Evolutionary conservation across 2,888 invertebrate species (phyloP).

Genomic region (Diabrotica balteata): DNA sequence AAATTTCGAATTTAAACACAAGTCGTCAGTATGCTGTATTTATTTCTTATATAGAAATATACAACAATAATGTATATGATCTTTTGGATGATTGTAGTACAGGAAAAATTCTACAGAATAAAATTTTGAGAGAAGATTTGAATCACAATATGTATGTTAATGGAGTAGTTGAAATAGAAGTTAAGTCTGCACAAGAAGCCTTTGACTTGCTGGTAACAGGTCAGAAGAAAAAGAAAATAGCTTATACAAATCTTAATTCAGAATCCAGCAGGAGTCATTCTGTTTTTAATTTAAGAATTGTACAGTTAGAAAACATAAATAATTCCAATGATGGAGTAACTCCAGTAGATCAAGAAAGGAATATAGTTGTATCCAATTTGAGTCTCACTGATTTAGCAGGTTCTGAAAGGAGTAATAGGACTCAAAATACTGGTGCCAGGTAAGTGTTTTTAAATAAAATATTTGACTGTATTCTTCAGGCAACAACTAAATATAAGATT

Average conservation of each 20-base stretch:
- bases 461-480: too few relatives aligned
- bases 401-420: conserved; percentile 90
- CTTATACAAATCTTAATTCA: conserved; percentile 90
- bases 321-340: conserved; percentile 68
- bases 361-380: conserved; percentile 85
- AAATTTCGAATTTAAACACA: conserved; percentile 71
- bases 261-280: conserved; percentile 97
- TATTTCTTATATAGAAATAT: conserved; percentile 94
- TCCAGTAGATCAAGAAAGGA: conserved; percentile 76
- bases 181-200: conserved; percentile 92
- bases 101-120: conserved; percentile 77
- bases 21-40: conserved; percentile 77
- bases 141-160: conserved; percentile 93
- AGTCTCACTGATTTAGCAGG: conserved; percentile 98
- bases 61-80: conserved; percentile 96
- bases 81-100: conserved; percentile 80
- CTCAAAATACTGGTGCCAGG: conserved; percentile 80
- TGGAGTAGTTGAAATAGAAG: conserved; percentile 91
- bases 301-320: conserved; percentile 67
- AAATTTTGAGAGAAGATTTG: conserved; percentile 87
- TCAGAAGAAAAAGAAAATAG: conserved; percentile 88
- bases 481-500: too few relatives aligned
- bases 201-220: conserved; percentile 89
- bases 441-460: conserved; percentile 5
- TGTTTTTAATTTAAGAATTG: conserved; percentile 91